Evolutionary conservation across 2,797 vertebrate species (phyloP), one percentile per base, ranked within the genome.

Genomic region (Falco naumanni): DNA sequence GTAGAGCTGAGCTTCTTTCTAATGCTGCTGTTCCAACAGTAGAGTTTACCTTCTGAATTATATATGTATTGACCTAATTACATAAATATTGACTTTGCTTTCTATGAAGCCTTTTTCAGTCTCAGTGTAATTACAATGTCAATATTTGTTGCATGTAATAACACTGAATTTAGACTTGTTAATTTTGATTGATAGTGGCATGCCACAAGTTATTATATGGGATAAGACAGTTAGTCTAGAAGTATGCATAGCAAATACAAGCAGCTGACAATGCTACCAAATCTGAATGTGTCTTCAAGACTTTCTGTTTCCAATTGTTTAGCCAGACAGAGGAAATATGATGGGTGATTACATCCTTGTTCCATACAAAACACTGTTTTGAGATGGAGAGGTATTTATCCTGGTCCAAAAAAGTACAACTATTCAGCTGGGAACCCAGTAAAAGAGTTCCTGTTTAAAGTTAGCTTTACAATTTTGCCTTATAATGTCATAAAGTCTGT

Each of bases 11-110:
- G 78, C 90, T 96, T 94, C 48, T 22, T 93, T 95, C 83, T 95
- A 93, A 90, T 93, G 88, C 56, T 93, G 63, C 79, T 93, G 56
- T 93, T 92, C 68, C 89, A 94, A 88, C 84, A 87, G 29, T 54
- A 69, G 85, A 92, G 91, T 93, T 97, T 97, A 91, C 92, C 77
- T 97, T 97, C 88, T 98, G 97, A 97, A 97, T 98, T 97, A 97
- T 97, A 96, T 97, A 96, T 95, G 80, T 95, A 97, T 98, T 98
- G 97, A 97, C 96, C 96, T 97, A 97, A 98, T 98, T 98, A 97
- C 92, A 97, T 98, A 98, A 98, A 97, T 98, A 98, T 98, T 98
- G 98, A 97, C 94, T 98, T 97, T 97, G 64, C 68, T 96, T 98
- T 96, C 93, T 96, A 96, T 97, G 79, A 97, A 97, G 86, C 65